A percentile compares a stretch with the other conserved stretches of the same genome.
These are phyloP conservation scores for Ochotona princeps DNA, from an alignment of 2,113 vertebrate genomes.

Conservation along the genomic window DNA sequence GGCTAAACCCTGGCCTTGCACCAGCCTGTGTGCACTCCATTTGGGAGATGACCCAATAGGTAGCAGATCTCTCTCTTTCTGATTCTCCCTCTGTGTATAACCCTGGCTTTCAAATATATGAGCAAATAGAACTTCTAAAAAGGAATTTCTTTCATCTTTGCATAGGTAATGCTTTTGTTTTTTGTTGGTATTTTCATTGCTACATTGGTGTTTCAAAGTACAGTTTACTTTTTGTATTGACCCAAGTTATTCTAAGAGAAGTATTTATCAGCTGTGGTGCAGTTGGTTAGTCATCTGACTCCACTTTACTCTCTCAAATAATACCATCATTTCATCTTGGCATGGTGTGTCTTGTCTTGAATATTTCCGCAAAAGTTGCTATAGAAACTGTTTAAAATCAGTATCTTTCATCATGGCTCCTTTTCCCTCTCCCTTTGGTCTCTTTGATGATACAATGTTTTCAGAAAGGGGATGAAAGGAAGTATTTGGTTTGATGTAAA, in stretches of 20 bases:
- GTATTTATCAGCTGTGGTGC: neutral
- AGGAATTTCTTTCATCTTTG: neutral
- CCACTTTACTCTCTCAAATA: neutral
- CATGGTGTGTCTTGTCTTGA: neutral
- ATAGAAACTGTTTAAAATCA: conserved; percentile 32
- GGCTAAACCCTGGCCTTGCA: too few species aligned
- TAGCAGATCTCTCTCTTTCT: too few species aligned
- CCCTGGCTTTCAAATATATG: too few species aligned
- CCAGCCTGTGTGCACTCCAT: too few species aligned
- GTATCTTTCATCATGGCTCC: conserved; percentile 13
- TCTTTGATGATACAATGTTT: conserved; percentile 34
- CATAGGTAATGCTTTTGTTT: neutral
- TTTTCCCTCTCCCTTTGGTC: neutral
- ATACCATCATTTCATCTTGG: neutral
- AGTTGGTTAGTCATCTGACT: neutral
- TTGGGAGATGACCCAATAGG: too few species aligned
- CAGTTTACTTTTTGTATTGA: neutral
- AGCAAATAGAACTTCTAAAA: too few species aligned
- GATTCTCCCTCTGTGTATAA: too few species aligned
- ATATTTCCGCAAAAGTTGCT: neutral
- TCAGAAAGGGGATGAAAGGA: conserved; percentile 54
- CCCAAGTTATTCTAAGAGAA: neutral
- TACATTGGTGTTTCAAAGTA: neutral
- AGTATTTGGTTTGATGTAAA: conserved; percentile 32
- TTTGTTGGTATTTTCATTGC: neutral